Percentiles rank a stretch among this genome's conserved stretches.
Conservation (phyloP, 2,113 vertebrate genomes). For the Chascanopsetta lugubris region DNA sequence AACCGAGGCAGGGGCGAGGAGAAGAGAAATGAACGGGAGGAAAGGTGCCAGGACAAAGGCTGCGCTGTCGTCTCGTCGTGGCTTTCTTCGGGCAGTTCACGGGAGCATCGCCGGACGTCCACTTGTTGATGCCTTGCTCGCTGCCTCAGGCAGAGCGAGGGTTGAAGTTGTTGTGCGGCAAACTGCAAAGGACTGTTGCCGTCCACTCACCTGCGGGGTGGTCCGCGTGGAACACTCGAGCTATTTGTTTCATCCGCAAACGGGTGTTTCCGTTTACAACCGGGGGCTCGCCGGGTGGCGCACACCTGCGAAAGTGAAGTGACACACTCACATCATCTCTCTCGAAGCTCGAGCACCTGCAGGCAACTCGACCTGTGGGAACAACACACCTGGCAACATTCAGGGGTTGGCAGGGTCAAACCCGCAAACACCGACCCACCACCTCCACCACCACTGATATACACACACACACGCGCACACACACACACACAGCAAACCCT, state of each 20-base stretch:
- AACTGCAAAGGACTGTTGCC: too few species aligned
- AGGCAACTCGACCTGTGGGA: slow-evolving; percentile 44
- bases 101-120: slow-evolving; percentile 8
- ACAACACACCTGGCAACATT: slow-evolving; percentile 46
- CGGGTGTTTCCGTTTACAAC: too few species aligned
- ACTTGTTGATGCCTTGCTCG: slow-evolving; percentile 48
- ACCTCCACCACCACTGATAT: not conserved
- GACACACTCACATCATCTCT: slow-evolving; percentile 22
- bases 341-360: slow-evolving; percentile 28
- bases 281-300: too few species aligned
- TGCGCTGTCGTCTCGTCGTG: slow-evolving; percentile 4
- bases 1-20: not conserved
- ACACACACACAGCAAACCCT: too few species aligned
- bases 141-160: not conserved
- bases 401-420: slow-evolving; percentile 20
- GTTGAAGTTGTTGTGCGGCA: not conserved
- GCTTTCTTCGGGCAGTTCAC: not conserved
- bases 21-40: not conserved
- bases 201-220: too few species aligned
- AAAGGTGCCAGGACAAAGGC: slow-evolving; percentile 11
- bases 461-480: too few species aligned
- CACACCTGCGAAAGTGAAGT: slow-evolving; percentile 5
- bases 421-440: not conserved
- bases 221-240: too few species aligned
- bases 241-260: too few species aligned